Percentiles rank a stretch among this genome's conserved stretches.
Evolutionary conservation across 1,140 invertebrate genomes (phyloP).

Genomic region (Dreissena rostriformis): DNA sequence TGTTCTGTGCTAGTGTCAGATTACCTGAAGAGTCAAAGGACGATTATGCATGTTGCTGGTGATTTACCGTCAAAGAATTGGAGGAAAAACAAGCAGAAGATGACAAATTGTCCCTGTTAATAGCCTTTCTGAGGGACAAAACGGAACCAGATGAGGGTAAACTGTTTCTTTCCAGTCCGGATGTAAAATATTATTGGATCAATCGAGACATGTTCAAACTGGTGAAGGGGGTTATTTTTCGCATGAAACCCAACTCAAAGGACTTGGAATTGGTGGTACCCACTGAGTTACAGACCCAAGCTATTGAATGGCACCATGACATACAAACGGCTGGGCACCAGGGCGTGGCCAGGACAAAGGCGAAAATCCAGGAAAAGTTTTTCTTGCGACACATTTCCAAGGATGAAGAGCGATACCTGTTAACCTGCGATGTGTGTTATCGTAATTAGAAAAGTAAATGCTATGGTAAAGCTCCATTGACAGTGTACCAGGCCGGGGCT

Average conservation of each 20-base stretch:
- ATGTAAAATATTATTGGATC: slow-evolving; percentile 3
- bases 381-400: neutral
- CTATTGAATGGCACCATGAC: slow-evolving; percentile 13
- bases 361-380: slow-evolving; percentile 17
- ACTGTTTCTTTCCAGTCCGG: neutral
- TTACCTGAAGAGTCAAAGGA: neutral
- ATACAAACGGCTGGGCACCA: slow-evolving; percentile 13
- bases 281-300: neutral
- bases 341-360: slow-evolving; percentile 10
- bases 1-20: neutral
- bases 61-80: neutral
- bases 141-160: neutral
- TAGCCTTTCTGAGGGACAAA: neutral
- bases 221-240: neutral
- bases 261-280: neutral
- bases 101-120: neutral
- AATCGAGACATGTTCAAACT: slow-evolving; percentile 16
- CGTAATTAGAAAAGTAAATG: neutral
- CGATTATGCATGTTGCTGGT: neutral
- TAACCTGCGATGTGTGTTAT: neutral
- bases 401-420: slow-evolving; percentile 2
- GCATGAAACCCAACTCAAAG: neutral
- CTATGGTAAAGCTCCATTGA: slow-evolving; percentile 8
- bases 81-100: neutral
- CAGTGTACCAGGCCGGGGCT: slow-evolving; percentile 28